These are phyloP conservation scores for Philopedon plagiatum DNA, from an alignment of 2,888 invertebrate genomes.

Conservation along the genomic window DNA sequence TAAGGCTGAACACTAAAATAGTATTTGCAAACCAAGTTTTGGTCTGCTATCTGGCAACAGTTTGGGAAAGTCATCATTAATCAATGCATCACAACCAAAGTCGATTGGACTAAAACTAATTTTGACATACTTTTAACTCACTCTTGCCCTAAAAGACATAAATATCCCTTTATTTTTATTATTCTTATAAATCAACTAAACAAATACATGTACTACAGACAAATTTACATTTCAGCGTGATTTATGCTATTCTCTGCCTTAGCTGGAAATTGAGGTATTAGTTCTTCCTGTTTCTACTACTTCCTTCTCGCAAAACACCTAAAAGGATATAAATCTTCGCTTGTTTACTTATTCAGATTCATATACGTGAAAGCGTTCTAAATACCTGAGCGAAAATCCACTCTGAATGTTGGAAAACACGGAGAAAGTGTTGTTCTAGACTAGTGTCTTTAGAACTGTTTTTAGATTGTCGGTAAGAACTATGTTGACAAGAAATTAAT, in stretches of 20 bases:
- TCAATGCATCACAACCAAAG: too few relatives aligned
- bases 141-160: too few relatives aligned
- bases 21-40: too few relatives aligned
- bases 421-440: neutral
- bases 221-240: neutral
- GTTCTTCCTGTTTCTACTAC: constrained; percentile 22
- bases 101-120: too few relatives aligned
- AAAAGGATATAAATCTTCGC: constrained; percentile 26
- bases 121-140: too few relatives aligned
- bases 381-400: constrained; percentile 27
- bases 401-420: neutral
- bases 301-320: constrained; percentile 18
- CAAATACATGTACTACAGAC: neutral
- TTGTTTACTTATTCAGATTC: constrained; percentile 35
- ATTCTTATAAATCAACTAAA: neutral
- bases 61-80: too few relatives aligned
- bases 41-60: too few relatives aligned
- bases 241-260: constrained; percentile 2
- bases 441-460: too few relatives aligned
- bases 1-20: too few relatives aligned
- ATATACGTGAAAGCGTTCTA: constrained; percentile 21
- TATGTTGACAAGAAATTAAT: too few relatives aligned
- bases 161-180: too few relatives aligned
- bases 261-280: constrained; percentile 30
- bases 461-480: too few relatives aligned